A percentile compares a stretch with the other conserved stretches of the same genome.
Conservation (phyloP, 1,140 invertebrate genomes). For the Euglossa dilemma region DNA sequence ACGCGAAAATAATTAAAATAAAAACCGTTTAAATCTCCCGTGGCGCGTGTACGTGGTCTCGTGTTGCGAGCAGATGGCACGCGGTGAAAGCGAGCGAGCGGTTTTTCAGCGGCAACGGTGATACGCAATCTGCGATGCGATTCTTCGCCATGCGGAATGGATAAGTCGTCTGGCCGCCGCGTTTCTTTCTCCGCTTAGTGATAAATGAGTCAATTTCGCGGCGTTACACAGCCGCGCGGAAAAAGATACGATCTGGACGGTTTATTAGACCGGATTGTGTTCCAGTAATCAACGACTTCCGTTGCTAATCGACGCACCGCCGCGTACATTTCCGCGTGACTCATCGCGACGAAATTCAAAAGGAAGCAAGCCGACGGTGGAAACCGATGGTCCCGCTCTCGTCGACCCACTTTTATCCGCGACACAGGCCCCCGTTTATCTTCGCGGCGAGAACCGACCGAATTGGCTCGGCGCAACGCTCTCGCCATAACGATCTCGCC, state of each 20-base stretch:
- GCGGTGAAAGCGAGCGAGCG: constrained; percentile 38
- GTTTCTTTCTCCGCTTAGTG: constrained; percentile 3
- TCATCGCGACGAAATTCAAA: not conserved
- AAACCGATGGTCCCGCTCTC: not conserved
- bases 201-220: constrained; percentile 22
- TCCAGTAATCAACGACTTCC: constrained; percentile 4
- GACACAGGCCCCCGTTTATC: constrained; percentile 2
- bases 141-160: not conserved
- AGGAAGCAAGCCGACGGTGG: not conserved
- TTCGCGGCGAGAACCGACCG: constrained; percentile 20
- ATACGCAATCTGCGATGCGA: constrained; percentile 33
- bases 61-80: constrained; percentile 32
- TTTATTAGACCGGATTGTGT: not conserved
- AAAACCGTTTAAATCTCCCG: constrained; percentile 6
- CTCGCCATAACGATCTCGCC: too few relatives aligned
- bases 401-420: constrained; percentile 34
- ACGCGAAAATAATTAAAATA: constrained; percentile 16
- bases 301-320: not conserved
- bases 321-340: not conserved
- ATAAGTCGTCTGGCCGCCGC: not conserved
- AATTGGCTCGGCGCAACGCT: constrained; percentile 38
- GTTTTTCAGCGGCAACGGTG: constrained; percentile 21
- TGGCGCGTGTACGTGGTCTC: not conserved
- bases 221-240: not conserved
- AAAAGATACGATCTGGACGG: not conserved